These are phyloP conservation scores for Scaptomyza parva DNA, from an alignment of 2,888 invertebrate species.

Conservation along the genomic window DNA sequence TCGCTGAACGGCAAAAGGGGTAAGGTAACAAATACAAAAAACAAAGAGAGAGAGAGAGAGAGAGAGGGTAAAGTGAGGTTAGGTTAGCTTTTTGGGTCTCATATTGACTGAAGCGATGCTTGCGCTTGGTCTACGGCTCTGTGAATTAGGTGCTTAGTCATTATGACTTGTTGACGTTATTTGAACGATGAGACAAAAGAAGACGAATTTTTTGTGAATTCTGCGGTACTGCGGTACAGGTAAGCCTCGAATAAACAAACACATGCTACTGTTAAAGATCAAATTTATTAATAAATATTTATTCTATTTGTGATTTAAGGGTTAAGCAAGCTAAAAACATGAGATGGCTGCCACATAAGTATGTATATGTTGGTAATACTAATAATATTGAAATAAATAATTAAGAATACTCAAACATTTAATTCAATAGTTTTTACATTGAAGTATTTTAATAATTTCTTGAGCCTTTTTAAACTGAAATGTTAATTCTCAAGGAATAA, in stretches of 20 bases:
- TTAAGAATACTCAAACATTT: too few species aligned
- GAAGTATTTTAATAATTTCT: too few species aligned
- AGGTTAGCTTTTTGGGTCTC: constrained; percentile 24
- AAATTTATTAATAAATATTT: too few species aligned
- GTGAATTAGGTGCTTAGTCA: constrained; percentile 61
- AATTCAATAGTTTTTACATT: too few species aligned
- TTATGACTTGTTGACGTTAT: constrained; percentile 53
- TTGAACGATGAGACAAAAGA: constrained; percentile 13
- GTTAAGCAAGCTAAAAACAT: too few species aligned
- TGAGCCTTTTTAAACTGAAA: too few species aligned
- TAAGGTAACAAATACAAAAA: not conserved
- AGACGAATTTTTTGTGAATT: constrained; percentile 13
- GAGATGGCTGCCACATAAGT: too few species aligned
- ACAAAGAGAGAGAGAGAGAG: too few species aligned
- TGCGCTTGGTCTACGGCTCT: constrained; percentile 36
- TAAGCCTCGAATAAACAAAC: not conserved
- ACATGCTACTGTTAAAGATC: not conserved
- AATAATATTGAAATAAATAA: too few species aligned
- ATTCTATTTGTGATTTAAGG: too few species aligned
- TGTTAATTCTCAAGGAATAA: too few species aligned
- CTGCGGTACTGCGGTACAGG: constrained; percentile 7
- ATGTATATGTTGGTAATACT: too few species aligned
- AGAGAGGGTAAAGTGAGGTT: not conserved
- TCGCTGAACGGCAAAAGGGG: constrained; percentile 23
- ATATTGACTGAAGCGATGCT: constrained; percentile 46